Conservation (phyloP, 2,888 invertebrate genomes). For the Acleris sparsana region DNA sequence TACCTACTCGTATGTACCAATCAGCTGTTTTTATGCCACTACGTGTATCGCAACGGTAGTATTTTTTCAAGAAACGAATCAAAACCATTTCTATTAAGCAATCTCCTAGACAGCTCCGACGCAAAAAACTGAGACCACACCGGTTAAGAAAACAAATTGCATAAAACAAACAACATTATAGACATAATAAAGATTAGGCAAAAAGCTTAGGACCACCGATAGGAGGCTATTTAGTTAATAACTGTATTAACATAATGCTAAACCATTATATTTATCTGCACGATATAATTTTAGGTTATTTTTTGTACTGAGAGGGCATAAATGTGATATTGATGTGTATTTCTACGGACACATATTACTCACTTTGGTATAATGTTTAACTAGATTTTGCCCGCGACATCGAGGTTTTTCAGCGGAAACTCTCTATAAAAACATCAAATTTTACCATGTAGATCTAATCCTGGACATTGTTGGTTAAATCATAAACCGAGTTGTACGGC, state of each 20-base stretch:
- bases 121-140: constrained; percentile 14
- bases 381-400: too few relatives aligned
- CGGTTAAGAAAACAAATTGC: constrained; percentile 37
- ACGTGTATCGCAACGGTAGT: too few relatives aligned
- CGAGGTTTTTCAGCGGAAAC: too few relatives aligned
- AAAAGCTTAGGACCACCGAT: constrained; percentile 55
- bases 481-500: too few relatives aligned
- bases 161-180: constrained; percentile 56
- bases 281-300: constrained; percentile 48
- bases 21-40: too few relatives aligned
- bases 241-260: constrained; percentile 67
- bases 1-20: too few relatives aligned
- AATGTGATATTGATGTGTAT: constrained; percentile 26
- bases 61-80: too few relatives aligned
- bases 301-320: constrained; percentile 41
- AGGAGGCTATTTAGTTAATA: constrained; percentile 65
- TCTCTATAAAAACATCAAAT: too few relatives aligned
- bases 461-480: too few relatives aligned
- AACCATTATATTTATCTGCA: constrained; percentile 49
- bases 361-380: background rate
- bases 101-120: background rate
- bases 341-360: constrained; percentile 1
- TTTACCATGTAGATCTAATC: too few relatives aligned
- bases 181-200: constrained; percentile 51
- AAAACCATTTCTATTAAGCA: too few relatives aligned